Percentiles rank a stretch among this genome's conserved stretches.
Conservation (phyloP, 1,140 invertebrate species). For the Lasioglossum albipes region DNA sequence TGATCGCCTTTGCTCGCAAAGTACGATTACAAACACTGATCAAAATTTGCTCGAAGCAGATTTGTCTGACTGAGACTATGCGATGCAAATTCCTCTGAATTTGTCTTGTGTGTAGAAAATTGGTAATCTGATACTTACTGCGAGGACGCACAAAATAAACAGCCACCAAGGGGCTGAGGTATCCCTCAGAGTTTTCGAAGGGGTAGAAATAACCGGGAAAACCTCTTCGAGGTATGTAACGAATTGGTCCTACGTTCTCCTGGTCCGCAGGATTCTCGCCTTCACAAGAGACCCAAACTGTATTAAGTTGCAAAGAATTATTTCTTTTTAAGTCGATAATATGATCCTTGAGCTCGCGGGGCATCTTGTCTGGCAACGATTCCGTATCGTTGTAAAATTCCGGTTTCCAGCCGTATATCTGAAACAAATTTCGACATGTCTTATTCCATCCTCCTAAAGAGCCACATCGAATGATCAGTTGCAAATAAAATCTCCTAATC, state of each 20-base stretch:
- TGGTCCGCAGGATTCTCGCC: conserved; percentile 94
- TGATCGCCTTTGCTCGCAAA: not conserved
- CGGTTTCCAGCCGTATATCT: conserved; percentile 89
- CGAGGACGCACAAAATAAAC: conserved; percentile 89
- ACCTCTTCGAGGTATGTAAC: conserved; percentile 84
- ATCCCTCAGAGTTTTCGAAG: conserved; percentile 89
- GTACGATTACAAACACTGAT: too few relatives aligned
- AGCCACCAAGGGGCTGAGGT: conserved; percentile 92
- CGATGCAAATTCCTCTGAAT: too few relatives aligned
- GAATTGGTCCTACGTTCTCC: conserved; percentile 91
- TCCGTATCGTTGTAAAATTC: conserved; percentile 85
- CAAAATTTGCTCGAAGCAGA: too few relatives aligned
- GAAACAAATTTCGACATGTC: conserved; percentile 80
- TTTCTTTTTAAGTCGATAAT: conserved; percentile 80
- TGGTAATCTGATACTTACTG: conserved; percentile 81
- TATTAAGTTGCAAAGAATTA: conserved; percentile 83
- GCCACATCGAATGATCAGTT: too few relatives aligned
- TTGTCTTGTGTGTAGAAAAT: not conserved
- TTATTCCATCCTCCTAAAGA: not conserved
- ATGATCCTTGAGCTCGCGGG: conserved; percentile 82
- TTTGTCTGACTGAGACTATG: too few relatives aligned
- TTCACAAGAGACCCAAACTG: conserved; percentile 92
- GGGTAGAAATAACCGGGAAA: conserved; percentile 93
- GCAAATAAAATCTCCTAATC: too few relatives aligned
- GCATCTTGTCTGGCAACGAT: conserved; percentile 84